Evolutionary conservation across 2,113 vertebrate genomes (phyloP).

Genomic region (Scytalopus superciliaris): DNA sequence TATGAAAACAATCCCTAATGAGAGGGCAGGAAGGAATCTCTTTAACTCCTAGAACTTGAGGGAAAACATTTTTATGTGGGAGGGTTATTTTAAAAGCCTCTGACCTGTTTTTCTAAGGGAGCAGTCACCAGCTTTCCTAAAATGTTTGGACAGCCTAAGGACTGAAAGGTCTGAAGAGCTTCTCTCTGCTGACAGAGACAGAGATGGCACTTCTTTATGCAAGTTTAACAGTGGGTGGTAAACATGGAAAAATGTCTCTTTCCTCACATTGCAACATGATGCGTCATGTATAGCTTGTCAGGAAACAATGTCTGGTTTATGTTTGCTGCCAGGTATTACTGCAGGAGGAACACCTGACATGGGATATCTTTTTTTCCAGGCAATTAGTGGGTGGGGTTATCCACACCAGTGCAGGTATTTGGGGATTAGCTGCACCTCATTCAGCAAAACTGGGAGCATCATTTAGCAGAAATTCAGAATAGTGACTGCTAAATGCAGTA

Average conservation of each 20-base stretch:
- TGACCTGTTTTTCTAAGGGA: neutral
- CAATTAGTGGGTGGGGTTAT: slow-evolving; percentile 13
- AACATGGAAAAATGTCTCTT: slow-evolving; percentile 9
- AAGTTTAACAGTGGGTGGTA: slow-evolving; percentile 1
- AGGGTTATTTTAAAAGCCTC: neutral
- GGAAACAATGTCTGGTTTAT: slow-evolving; percentile 7
- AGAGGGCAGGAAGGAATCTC: neutral
- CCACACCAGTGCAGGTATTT: neutral
- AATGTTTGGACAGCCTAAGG: neutral
- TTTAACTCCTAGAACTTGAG: neutral
- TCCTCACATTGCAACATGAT: neutral
- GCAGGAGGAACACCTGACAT: neutral
- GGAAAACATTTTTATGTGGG: neutral
- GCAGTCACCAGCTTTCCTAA: neutral
- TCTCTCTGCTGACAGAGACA: neutral
- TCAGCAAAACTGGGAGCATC: neutral
- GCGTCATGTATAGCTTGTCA: neutral
- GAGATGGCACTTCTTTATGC: neutral
- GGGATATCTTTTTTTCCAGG: neutral
- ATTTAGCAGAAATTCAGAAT: neutral
- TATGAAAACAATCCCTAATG: neutral
- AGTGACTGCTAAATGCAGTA: neutral
- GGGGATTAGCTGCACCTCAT: slow-evolving; percentile 19
- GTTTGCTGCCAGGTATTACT: slow-evolving; percentile 16
- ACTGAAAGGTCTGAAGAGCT: neutral